Evolutionary conservation across 2,797 vertebrate species (phyloP).

Genomic region (Urocyon cinereoargenteus): DNA sequence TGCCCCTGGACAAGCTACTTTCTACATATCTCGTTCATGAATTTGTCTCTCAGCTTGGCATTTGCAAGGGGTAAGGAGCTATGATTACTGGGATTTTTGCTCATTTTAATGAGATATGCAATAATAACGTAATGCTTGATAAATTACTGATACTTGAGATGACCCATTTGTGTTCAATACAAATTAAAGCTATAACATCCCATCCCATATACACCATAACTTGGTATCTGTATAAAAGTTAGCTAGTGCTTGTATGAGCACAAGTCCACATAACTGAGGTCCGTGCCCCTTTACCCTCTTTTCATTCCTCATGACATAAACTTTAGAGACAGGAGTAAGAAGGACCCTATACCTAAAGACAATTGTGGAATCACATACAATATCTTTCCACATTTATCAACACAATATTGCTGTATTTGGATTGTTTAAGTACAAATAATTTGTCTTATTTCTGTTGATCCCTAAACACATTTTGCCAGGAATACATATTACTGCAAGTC

Average conservation of each 20-base stretch:
- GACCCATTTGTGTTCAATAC: background rate
- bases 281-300: accelerated
- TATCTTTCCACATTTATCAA: background rate
- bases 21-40: background rate
- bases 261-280: background rate
- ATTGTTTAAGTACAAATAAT: background rate
- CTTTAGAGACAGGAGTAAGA: background rate
- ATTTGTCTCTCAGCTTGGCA: background rate
- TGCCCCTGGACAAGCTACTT: background rate
- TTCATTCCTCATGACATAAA: background rate
- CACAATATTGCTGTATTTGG: accelerated
- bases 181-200: background rate
- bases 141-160: background rate
- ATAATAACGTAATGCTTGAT: background rate
- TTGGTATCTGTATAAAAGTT: background rate
- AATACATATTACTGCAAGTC: background rate
- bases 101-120: background rate
- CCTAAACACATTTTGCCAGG: background rate
- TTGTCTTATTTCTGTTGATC: background rate
- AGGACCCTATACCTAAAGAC: no score
- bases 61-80: background rate
- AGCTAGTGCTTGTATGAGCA: background rate
- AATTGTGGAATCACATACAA: background rate
- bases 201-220: background rate
- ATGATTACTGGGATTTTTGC: background rate